Percentiles rank a stretch among this genome's conserved stretches.
These are phyloP conservation scores for Danio jaintianensis DNA, from an alignment of 2,797 vertebrate genomes.

Conservation along the genomic window DNA sequence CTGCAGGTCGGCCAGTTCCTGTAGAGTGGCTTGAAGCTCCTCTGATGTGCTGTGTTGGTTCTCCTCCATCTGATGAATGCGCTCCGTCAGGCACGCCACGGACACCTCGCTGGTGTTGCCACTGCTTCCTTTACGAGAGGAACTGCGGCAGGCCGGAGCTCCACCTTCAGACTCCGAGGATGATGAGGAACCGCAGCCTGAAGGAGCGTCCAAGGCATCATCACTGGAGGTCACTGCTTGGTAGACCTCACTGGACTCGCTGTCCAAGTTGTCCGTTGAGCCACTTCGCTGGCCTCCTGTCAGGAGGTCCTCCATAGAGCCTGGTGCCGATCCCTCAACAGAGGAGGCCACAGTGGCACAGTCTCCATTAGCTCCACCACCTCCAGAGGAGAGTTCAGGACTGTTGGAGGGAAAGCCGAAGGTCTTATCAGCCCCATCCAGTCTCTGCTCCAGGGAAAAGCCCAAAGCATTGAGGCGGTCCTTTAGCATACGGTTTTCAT, in stretches of 20 bases:
- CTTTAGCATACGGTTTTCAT: constrained; percentile 96
- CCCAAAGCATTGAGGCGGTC: constrained; percentile 93
- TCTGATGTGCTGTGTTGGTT: constrained; percentile 96
- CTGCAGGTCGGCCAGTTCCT: constrained; percentile 94
- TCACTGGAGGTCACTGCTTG: constrained; percentile 95
- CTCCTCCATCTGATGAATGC: constrained; percentile 98
- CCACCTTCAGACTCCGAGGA: constrained; percentile 91
- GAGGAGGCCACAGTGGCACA: constrained; percentile 89
- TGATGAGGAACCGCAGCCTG: constrained; percentile 84
- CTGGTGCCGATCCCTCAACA: constrained; percentile 91
- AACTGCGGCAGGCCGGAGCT: constrained; percentile 86
- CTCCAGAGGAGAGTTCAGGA: constrained; percentile 83
- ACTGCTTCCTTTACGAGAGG: constrained; percentile 88
- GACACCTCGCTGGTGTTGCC: constrained; percentile 91
- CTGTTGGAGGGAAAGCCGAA: constrained; percentile 87
- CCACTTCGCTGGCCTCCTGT: constrained; percentile 89
- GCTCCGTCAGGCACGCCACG: constrained; percentile 92
- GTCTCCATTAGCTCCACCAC: constrained; percentile 82
- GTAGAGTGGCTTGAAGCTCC: constrained; percentile 95
- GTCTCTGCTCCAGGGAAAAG: constrained; percentile 93
- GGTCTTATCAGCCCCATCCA: constrained; percentile 89
- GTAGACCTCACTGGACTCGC: constrained; percentile 95
- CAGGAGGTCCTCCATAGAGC: constrained; percentile 93
- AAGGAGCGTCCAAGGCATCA: constrained; percentile 93
- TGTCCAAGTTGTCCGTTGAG: constrained; percentile 93